These are phyloP conservation scores for Microctenopoma stevenorrisi DNA, from an alignment of 2,797 vertebrate genomes.

Conservation along the genomic window DNA sequence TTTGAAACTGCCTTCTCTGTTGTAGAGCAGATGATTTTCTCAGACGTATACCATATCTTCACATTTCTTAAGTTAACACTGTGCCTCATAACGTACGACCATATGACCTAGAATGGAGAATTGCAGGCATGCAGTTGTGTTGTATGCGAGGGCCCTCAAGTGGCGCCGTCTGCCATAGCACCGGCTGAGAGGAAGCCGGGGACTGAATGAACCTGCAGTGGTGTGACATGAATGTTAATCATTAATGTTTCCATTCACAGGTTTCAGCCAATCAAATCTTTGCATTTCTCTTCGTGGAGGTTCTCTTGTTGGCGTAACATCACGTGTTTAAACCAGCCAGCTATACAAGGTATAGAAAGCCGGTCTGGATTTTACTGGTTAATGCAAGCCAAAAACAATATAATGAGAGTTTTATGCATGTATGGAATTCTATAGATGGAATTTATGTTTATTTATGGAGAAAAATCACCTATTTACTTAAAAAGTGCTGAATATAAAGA, in stretches of 20 bases:
- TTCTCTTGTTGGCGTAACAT: slow-evolving; percentile 38
- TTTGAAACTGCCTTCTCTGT: neutral
- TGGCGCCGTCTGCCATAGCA: slow-evolving; percentile 41
- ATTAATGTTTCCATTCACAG: slow-evolving; percentile 68
- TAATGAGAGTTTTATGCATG: slow-evolving; percentile 54
- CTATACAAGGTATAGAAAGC: slow-evolving; percentile 62
- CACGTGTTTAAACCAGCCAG: slow-evolving; percentile 40
- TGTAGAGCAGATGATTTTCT: slow-evolving; percentile 23
- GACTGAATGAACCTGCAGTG: slow-evolving; percentile 73
- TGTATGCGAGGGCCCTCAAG: slow-evolving; percentile 57
- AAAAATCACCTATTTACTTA: slow-evolving; percentile 23
- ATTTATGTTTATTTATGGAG: slow-evolving; percentile 45
- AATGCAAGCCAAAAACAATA: slow-evolving; percentile 25
- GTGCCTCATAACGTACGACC: slow-evolving; percentile 68
- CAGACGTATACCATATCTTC: slow-evolving; percentile 22
- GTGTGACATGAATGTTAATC: slow-evolving; percentile 77
- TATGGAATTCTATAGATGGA: slow-evolving; percentile 52
- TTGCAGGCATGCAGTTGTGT: slow-evolving; percentile 16
- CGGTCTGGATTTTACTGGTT: slow-evolving; percentile 27
- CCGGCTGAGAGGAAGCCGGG: slow-evolving; percentile 22
- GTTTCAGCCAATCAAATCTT: slow-evolving; percentile 69
- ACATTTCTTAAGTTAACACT: slow-evolving; percentile 39
- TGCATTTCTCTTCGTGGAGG: slow-evolving; percentile 42
- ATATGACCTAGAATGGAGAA: neutral
- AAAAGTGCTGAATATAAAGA: slow-evolving; percentile 25